Evolutionary conservation across 2,888 invertebrate species (phyloP).

Genomic region (Catocala sponsa): DNA sequence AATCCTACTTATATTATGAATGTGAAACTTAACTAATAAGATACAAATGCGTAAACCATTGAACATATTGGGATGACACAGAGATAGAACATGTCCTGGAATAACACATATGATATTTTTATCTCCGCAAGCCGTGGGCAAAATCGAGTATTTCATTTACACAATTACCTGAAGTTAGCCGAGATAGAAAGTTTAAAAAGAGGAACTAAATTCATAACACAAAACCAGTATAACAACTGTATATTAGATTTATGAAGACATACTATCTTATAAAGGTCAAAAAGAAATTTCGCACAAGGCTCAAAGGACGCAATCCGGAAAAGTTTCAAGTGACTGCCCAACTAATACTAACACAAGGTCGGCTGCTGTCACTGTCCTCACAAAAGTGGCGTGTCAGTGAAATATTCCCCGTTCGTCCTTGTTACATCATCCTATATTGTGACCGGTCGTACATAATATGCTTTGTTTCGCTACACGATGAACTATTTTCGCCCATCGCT

Average conservation of each 20-base stretch:
- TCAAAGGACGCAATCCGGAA: conserved; percentile 10
- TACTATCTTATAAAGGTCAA: background rate
- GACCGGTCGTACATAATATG: conserved; percentile 4
- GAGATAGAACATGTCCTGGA: too few species aligned
- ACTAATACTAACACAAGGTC: conserved; percentile 13
- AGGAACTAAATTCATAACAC: background rate
- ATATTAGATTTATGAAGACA: conserved; percentile 7
- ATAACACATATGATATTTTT: too few species aligned
- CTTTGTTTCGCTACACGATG: conserved; percentile 9
- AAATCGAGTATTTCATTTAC: too few species aligned
- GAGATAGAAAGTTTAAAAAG: too few species aligned
- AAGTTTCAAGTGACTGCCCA: conserved; percentile 13
- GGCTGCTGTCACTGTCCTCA: conserved; percentile 12
- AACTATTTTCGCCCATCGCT: conserved; percentile 9
- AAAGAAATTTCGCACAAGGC: background rate
- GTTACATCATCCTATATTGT: conserved; percentile 3
- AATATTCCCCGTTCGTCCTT: conserved; percentile 8
- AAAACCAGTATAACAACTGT: conserved; percentile 3
- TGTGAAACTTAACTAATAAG: too few species aligned
- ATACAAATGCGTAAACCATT: too few species aligned
- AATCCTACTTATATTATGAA: too few species aligned
- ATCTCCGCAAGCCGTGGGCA: too few species aligned
- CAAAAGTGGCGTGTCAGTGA: conserved; percentile 5
- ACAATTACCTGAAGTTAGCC: too few species aligned
- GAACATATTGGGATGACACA: too few species aligned